A percentile compares a stretch with the other conserved stretches of the same genome.
These are phyloP conservation scores for Tetanocera ferruginea DNA, from an alignment of 2,888 invertebrate genomes.

Conservation along the genomic window DNA sequence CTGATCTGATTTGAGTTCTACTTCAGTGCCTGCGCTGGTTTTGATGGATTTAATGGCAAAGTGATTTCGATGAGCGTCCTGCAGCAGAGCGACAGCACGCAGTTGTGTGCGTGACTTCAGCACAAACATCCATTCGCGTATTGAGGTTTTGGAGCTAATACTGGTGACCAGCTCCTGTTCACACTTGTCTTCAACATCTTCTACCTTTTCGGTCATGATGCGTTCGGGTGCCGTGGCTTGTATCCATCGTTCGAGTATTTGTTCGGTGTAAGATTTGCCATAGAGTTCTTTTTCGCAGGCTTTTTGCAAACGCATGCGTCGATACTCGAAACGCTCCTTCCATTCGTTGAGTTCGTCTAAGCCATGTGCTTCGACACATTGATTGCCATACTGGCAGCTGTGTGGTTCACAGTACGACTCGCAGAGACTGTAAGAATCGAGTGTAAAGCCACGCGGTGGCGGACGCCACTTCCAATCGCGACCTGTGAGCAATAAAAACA, in stretches of 20 bases:
- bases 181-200: constrained; percentile 74
- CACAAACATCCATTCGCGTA: constrained; percentile 75
- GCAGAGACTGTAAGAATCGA: constrained; percentile 77
- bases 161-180: constrained; percentile 75
- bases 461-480: constrained; percentile 78
- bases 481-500: constrained; percentile 56
- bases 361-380: constrained; percentile 83
- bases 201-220: constrained; percentile 75
- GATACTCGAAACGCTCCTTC: constrained; percentile 79
- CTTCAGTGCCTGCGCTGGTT: constrained; percentile 56
- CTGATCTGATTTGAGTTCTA: constrained; percentile 72
- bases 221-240: constrained; percentile 75
- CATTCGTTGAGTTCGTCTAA: constrained; percentile 80
- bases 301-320: constrained; percentile 75
- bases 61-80: constrained; percentile 79
- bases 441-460: constrained; percentile 78
- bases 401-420: constrained; percentile 73
- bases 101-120: constrained; percentile 72
- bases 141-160: constrained; percentile 75
- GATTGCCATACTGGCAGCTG: constrained; percentile 77
- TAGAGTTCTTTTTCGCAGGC: constrained; percentile 79
- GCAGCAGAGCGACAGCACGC: constrained; percentile 77
- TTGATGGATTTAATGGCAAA: constrained; percentile 74
- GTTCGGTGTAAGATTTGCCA: constrained; percentile 74
- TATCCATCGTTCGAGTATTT: constrained; percentile 76